Evolutionary conservation across 2,113 vertebrate genomes (phyloP).

Genomic region (Myrmophylax atrothorax): DNA sequence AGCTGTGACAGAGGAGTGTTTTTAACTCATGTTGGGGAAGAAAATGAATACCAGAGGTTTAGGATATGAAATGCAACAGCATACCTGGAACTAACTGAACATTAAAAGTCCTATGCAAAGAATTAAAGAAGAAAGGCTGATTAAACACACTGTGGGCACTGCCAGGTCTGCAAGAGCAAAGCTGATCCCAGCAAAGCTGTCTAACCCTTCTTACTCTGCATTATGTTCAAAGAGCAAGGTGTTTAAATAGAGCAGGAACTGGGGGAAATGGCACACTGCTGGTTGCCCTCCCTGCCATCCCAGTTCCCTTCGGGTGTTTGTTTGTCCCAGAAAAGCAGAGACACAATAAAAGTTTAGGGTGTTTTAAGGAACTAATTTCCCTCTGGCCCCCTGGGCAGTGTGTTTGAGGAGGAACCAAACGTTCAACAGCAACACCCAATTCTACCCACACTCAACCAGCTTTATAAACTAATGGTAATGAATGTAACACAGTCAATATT

Average conservation of each 20-base stretch:
- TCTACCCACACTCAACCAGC: background rate
- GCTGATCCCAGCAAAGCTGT: background rate
- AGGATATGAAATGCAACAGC: background rate
- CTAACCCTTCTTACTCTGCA: background rate
- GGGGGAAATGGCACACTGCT: background rate
- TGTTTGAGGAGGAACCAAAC: background rate
- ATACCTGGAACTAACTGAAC: background rate
- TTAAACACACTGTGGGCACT: background rate
- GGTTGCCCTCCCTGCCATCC: background rate
- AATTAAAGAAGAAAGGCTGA: background rate
- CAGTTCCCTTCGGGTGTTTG: background rate
- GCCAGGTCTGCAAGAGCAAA: background rate
- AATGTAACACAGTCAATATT: background rate
- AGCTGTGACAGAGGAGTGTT: background rate
- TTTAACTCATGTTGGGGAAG: background rate
- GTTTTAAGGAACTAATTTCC: background rate
- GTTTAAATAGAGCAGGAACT: background rate
- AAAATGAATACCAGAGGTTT: background rate
- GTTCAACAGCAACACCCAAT: background rate
- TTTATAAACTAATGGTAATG: background rate
- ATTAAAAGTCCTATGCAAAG: background rate
- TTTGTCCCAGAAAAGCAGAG: background rate
- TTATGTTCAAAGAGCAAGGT: background rate
- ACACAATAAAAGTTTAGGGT: background rate
- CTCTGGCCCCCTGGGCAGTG: accelerated